These are phyloP conservation scores for Dendrophyllia cribrosa DNA, from an alignment of 64 coral and sea anemone species.

Conservation along the genomic window DNA sequence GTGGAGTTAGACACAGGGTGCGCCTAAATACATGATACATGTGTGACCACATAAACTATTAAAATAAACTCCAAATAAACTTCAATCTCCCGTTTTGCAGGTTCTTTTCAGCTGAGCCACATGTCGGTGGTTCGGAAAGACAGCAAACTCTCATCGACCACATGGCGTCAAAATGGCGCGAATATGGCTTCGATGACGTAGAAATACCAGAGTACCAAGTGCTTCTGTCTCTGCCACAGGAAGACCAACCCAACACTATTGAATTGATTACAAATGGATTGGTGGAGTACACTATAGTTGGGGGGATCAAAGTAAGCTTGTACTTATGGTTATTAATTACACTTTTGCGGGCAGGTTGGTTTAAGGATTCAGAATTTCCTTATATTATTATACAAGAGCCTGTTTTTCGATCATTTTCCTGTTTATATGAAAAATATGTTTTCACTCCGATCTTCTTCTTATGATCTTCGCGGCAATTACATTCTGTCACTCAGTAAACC, in stretches of 20 bases:
- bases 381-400: too few relatives aligned
- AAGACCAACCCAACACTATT: constrained; percentile 57
- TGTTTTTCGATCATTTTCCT: too few relatives aligned
- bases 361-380: too few relatives aligned
- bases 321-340: background rate
- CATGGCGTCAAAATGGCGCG: constrained; percentile 59
- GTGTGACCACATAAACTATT: too few relatives aligned
- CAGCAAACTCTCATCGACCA: constrained; percentile 50
- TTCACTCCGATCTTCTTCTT: too few relatives aligned
- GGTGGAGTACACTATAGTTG: constrained; percentile 21
- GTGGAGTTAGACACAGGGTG: too few relatives aligned
- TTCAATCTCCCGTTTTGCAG: constrained; percentile 1
- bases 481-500: too few relatives aligned
- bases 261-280: constrained; percentile 30
- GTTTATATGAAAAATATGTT: too few relatives aligned
- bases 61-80: too few relatives aligned
- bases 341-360: background rate
- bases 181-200: constrained; percentile 72
- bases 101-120: constrained; percentile 65
- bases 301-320: constrained; percentile 50
- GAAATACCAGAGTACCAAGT: constrained; percentile 81
- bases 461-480: too few relatives aligned
- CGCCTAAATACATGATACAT: too few relatives aligned
- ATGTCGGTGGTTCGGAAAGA: constrained; percentile 67
- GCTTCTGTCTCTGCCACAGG: constrained; percentile 64